Percentiles rank a stretch among this genome's conserved stretches.
These are phyloP conservation scores for Limanda limanda DNA, from an alignment of 2,113 vertebrate genomes.

Conservation along the genomic window DNA sequence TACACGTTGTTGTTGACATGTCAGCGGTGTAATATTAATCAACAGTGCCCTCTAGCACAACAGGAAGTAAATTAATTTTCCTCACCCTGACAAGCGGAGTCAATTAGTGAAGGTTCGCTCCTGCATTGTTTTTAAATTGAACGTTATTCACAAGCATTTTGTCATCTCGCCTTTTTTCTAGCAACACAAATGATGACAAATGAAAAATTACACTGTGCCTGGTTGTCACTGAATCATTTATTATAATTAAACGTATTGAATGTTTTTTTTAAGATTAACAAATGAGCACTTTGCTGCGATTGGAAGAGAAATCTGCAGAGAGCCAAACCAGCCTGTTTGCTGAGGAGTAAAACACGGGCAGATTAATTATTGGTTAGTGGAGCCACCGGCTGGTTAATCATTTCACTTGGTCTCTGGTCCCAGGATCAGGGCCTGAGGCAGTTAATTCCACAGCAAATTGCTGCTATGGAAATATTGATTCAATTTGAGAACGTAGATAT, in stretches of 20 bases:
- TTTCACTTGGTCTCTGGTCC: conserved; percentile 15
- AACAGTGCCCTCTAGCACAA: conserved; percentile 59
- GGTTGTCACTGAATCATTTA: conserved; percentile 15
- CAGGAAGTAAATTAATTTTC: conserved; percentile 11
- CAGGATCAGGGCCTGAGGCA: not conserved
- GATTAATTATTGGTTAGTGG: conserved; percentile 22
- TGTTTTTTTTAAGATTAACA: not conserved
- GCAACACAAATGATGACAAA: not conserved
- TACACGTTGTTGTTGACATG: conserved; percentile 3
- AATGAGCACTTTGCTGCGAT: no score
- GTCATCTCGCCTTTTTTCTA: no score
- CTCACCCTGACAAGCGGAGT: conserved; percentile 10
- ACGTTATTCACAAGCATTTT: not conserved
- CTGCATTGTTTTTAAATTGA: not conserved
- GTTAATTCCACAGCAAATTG: not conserved
- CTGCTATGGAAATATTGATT: not conserved
- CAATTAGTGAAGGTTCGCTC: not conserved
- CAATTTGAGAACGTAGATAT: not conserved
- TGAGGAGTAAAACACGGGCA: not conserved
- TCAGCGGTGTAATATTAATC: conserved; percentile 30
- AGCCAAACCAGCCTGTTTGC: not conserved
- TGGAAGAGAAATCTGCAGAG: not conserved
- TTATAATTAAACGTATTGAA: conserved; percentile 1
- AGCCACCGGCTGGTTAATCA: conserved; percentile 6
- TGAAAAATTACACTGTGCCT: not conserved